Evolutionary conservation across 2,888 invertebrate species (phyloP).

Genomic region (Bedellia somnulentella): DNA sequence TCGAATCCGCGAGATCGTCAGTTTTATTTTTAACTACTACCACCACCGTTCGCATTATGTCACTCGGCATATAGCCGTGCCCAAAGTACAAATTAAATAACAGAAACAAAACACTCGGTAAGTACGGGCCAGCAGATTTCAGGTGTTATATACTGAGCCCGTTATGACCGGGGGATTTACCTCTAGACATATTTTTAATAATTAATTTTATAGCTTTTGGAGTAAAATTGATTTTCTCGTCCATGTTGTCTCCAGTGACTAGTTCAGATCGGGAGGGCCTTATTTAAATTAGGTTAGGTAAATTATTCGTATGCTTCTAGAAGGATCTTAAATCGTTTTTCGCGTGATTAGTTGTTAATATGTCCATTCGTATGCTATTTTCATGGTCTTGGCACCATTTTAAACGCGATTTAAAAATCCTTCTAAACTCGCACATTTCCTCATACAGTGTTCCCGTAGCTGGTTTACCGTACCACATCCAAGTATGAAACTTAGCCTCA

Average conservation of each 20-base stretch:
- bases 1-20: slow-evolving; percentile 8
- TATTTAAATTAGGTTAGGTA: no score
- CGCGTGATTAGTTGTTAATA: slow-evolving; percentile 5
- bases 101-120: slow-evolving; percentile 10
- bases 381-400: slow-evolving; percentile 10
- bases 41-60: slow-evolving; percentile 7
- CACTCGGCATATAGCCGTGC: slow-evolving; percentile 6
- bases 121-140: slow-evolving; percentile 8
- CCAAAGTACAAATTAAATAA: slow-evolving; percentile 6
- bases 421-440: slow-evolving; percentile 8
- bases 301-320: slow-evolving; percentile 8
- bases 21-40: slow-evolving; percentile 8
- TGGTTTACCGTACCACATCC: slow-evolving; percentile 8
- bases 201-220: no score
- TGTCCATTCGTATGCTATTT: slow-evolving; percentile 9
- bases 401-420: slow-evolving; percentile 11
- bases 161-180: slow-evolving; percentile 12
- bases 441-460: slow-evolving; percentile 5
- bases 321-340: slow-evolving; percentile 3
- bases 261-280: no score
- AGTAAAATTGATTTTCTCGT: no score
- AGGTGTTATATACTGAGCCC: slow-evolving; percentile 12
- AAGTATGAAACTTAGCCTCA: slow-evolving; percentile 9
- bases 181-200: slow-evolving; percentile 8
- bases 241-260: no score